phyloP scores from a whole-genome alignment of 2,797 vertebrate species.

The Simalia tracyae region DNA sequence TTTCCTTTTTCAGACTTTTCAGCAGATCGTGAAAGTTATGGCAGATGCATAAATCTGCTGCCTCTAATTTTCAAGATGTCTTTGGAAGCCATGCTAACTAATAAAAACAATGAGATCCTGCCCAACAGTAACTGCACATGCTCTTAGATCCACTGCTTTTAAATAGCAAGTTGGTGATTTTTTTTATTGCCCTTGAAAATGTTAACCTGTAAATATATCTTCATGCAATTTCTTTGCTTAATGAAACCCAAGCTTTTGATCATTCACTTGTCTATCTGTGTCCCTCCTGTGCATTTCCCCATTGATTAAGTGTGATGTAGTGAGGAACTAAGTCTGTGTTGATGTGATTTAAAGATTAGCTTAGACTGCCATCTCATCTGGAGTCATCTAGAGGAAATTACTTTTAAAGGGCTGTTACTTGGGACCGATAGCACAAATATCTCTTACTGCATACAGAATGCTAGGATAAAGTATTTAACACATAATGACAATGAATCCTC shows the following conservation, averaged over 20 bases:
- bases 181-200: constrained; percentile 45
- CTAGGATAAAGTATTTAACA: constrained; percentile 48
- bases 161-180: neutral
- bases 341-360: constrained; percentile 42
- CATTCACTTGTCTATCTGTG: constrained; percentile 34
- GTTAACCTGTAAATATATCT: constrained; percentile 37
- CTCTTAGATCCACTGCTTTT: neutral
- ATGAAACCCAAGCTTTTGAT: constrained; percentile 43
- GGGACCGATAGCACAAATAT: neutral
- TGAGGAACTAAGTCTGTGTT: constrained; percentile 26
- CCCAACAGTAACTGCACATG: neutral
- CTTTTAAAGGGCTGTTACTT: constrained; percentile 38
- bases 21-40: neutral
- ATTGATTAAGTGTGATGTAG: constrained; percentile 30
- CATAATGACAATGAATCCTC: constrained; percentile 30
- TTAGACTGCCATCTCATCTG: constrained; percentile 13
- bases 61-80: neutral
- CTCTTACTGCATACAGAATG: constrained; percentile 23
- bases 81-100: constrained; percentile 8
- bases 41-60: neutral
- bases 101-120: neutral
- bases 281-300: constrained; percentile 33
- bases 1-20: neutral
- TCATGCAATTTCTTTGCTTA: constrained; percentile 31
- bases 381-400: constrained; percentile 47